Base-by-base conservation (phyloP, 2,888 invertebrate genomes). In the Bembecia ichneumoniformis region DNA sequence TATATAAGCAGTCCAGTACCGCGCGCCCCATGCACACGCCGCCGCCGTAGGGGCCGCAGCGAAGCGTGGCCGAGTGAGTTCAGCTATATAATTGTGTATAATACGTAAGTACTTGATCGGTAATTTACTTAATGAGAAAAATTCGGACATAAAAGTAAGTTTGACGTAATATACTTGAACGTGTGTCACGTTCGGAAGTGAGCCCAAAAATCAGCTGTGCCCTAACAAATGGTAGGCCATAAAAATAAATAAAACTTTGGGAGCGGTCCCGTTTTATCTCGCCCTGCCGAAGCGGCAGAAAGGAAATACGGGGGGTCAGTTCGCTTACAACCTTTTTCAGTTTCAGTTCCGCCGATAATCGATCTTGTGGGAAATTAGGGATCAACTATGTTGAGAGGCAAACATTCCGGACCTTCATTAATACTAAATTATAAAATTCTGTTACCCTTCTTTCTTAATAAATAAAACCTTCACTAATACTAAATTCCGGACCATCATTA, bases 241-340 rank as follows among this genome's bases (percentile, higher is more conserved):
- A 74, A 75, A 73, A 77, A 77, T 75, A 77, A 76, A 76, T 73
- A 74, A 77, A 77, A 74, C 69, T 74, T 65, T 63, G 59, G 65
- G 66, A 55, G 58, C 62, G 55, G 59, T 61, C 57, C 61, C 63
- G 59, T 70, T 70, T 71, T 74, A 74, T 74, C 71, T 62, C 61
- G 55, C 62, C 60, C 57, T 64, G 63, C 59, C 56, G 65, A 63
- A 61, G 60, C 60, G 63, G 59, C 59, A 60, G 58, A 67, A 63
- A 63, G 65, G 57, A 70, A 72, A 71, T 17, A 58, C 60, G 55
- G 54, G 59, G 59, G 73, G 67, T 67, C 68, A 71, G 71, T 66
- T 66, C 66, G 56, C 60, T 66, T 60, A 60, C 61, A 65, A 59
- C 64, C 66, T 65, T 66, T 67, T 63, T 60, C 57, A 62, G 67